Percentiles rank a stretch among this genome's conserved stretches.
phyloP scores from a whole-genome alignment of 2,888 invertebrate genomes.

The Heliconius cydno region DNA sequence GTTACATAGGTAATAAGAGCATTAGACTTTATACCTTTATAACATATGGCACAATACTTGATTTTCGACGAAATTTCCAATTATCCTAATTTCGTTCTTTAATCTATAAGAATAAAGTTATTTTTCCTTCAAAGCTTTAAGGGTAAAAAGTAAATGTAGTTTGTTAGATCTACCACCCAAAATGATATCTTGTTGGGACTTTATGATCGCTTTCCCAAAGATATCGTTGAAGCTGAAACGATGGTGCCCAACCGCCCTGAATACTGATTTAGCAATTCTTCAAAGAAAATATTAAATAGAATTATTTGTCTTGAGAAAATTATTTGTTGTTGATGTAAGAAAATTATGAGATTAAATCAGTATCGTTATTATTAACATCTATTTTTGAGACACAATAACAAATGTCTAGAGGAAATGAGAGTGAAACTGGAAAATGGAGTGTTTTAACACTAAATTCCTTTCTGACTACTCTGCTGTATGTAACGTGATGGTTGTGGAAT shows the following conservation, averaged over 20 bases:
- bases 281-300: slow-evolving; percentile 26
- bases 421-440: no score
- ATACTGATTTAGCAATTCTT: slow-evolving; percentile 41
- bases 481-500: no score
- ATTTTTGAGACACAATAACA: background rate
- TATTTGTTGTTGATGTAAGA: background rate
- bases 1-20: background rate
- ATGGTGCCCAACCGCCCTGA: slow-evolving; percentile 38
- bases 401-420: no score
- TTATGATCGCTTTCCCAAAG: slow-evolving; percentile 43
- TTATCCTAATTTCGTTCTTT: slow-evolving; percentile 1
- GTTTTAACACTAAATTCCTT: no score
- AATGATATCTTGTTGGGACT: slow-evolving; percentile 46
- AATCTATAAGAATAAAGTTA: background rate
- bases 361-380: background rate
- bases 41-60: slow-evolving; percentile 14
- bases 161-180: slow-evolving; percentile 39
- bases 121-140: background rate
- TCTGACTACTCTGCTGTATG: no score
- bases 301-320: slow-evolving; percentile 1
- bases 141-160: slow-evolving; percentile 39
- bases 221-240: slow-evolving; percentile 39
- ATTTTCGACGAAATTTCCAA: slow-evolving; percentile 12
- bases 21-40: background rate
- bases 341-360: background rate